Conservation (phyloP, 2,113 vertebrate species). For the Suricata suricatta region DNA sequence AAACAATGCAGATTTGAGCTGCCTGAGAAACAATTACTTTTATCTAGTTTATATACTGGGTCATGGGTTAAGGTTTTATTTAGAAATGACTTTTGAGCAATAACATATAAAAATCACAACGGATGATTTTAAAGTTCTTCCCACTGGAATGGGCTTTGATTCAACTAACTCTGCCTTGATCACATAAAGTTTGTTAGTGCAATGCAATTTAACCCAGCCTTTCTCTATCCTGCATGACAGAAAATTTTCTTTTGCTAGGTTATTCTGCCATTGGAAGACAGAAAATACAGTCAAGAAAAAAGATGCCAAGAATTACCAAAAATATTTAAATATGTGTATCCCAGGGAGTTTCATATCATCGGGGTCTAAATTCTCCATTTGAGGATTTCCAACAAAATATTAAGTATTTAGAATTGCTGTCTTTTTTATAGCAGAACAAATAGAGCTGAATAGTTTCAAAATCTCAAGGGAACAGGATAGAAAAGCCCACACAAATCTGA, state of each 20-base stretch:
- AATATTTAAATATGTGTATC: background rate
- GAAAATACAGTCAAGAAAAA: constrained; percentile 8
- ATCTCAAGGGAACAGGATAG: constrained; percentile 43
- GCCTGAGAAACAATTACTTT: background rate
- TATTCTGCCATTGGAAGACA: constrained; percentile 35
- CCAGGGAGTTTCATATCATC: background rate
- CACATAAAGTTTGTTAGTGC: constrained; percentile 17
- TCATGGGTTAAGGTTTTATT: background rate
- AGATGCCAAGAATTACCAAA: constrained; percentile 24
- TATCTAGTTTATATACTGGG: background rate
- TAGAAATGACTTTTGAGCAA: constrained; percentile 7
- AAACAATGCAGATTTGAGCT: background rate
- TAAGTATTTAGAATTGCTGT: constrained; percentile 61
- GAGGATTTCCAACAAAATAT: constrained; percentile 56
- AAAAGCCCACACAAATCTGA: constrained; percentile 46
- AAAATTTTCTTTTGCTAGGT: background rate
- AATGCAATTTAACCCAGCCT: constrained; percentile 14
- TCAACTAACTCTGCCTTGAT: background rate
- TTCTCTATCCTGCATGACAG: background rate
- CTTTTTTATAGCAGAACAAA: constrained; percentile 53
- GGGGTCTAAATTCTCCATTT: constrained; percentile 10
- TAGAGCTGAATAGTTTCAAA: constrained; percentile 25
- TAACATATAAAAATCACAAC: constrained; percentile 8
- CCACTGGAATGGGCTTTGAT: background rate
- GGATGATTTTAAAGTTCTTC: background rate